Base-by-base conservation (phyloP, 2,888 invertebrate genomes). In the Microctonus brassicae region DNA sequence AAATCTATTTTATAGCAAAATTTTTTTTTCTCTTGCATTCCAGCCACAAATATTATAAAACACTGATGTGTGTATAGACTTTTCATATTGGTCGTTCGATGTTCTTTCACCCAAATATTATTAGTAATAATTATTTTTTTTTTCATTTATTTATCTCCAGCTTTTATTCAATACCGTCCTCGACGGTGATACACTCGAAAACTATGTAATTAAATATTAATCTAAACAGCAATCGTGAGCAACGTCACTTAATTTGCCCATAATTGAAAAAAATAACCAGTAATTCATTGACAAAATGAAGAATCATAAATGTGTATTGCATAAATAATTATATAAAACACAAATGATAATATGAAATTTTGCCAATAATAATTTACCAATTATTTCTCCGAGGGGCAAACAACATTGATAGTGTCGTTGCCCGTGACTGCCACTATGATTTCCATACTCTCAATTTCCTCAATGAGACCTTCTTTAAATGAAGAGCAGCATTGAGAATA, bases 371-470 rank as follows among this genome's bases (percentile, higher is more conserved):
- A 33, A 58, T 34, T 58, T 20, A 58, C 74, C 78, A 78, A 68
- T 79, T 75, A 69, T 80, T 80, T 70, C 79, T 79, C 77, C 77
- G 79, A 75, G 81, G 74, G 77, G 80, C 80, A 79, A 84, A 81
- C 73, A 86, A 77, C 72, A 84, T 82, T 69, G 84, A 81, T 62
- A 86, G 79, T 76, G 81, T 81, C 79, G 86, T 83, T 84, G 85
- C 86, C 80, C 84, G 81, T 77, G 86, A 83, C 77, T 85, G 86
- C 86, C 83, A 85, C 86, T 87, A 94, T 91, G 94, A 94, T 80
- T 94, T 92, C 95, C 95, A 95, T 67, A 94, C 94, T 82, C 94
- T 90, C 72, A 95, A 90, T 83, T 94, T 95, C 80, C 94, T 88
- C 75, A 95, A 87, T 0, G 95, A 95, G 64, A 94, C 93, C 84